phyloP scores from a whole-genome alignment of 2,113 vertebrate species.

The Suricata suricatta region DNA sequence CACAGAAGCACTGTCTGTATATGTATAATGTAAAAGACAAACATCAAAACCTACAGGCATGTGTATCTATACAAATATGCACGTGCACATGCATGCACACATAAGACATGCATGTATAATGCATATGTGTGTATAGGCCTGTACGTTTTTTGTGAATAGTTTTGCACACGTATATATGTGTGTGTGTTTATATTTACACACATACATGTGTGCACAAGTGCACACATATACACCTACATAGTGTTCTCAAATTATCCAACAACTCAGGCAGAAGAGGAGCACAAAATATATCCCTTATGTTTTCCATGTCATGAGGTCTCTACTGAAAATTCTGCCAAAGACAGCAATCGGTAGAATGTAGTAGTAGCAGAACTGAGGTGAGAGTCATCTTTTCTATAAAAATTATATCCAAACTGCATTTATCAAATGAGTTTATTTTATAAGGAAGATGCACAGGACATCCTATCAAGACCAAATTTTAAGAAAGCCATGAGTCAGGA shows the following conservation, averaged over 20 bases:
- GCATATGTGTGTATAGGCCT: background rate
- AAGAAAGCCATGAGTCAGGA: background rate
- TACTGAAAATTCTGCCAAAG: background rate
- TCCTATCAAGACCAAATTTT: background rate
- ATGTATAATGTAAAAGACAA: background rate
- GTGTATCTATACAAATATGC: background rate
- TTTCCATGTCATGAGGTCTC: background rate
- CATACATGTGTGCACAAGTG: background rate
- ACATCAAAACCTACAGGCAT: background rate
- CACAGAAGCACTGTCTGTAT: background rate
- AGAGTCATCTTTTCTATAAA: background rate
- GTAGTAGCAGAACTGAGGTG: background rate
- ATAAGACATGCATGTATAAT: background rate
- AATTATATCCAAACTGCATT: slow-evolving; percentile 23
- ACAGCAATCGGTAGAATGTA: background rate
- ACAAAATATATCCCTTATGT: background rate
- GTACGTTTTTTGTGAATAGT: background rate
- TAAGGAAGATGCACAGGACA: background rate
- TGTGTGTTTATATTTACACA: background rate
- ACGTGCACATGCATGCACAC: background rate
- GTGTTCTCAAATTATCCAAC: background rate
- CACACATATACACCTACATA: background rate
- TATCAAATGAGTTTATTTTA: background rate
- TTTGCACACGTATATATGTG: background rate
- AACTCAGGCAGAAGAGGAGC: background rate